A percentile compares a stretch with the other conserved stretches of the same genome.
phyloP scores from a whole-genome alignment of 2,113 vertebrate species.

The Chiloscyllium plagiosum region DNA sequence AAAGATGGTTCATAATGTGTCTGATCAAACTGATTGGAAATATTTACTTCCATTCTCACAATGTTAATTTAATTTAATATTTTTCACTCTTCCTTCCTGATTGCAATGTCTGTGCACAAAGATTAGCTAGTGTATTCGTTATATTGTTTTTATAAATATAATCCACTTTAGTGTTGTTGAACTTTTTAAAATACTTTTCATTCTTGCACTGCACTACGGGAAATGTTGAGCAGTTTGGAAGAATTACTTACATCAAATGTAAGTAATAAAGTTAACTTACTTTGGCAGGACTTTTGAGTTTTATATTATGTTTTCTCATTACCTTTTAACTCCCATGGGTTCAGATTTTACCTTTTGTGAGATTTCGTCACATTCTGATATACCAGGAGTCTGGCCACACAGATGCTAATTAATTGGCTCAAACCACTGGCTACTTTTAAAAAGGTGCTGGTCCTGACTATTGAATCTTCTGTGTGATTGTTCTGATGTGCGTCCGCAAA shows the following conservation, averaged over 20 bases:
- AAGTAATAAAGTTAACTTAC: not conserved
- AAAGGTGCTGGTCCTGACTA: not conserved
- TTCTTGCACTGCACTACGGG: not conserved
- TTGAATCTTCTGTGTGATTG: not conserved
- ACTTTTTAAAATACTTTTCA: not conserved
- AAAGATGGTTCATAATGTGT: no score
- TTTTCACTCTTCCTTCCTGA: no score
- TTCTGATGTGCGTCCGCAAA: not conserved
- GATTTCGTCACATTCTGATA: not conserved
- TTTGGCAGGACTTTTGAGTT: not conserved
- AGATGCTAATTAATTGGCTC: not conserved
- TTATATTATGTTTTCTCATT: not conserved
- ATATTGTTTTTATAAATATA: not conserved
- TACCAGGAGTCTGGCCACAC: not conserved
- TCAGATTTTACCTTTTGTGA: not conserved
- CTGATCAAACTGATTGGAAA: no score
- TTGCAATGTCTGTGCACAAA: not conserved
- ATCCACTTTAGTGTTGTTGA: not conserved
- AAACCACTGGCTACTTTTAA: not conserved
- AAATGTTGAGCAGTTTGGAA: not conserved
- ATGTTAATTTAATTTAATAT: no score
- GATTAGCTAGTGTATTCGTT: not conserved
- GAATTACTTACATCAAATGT: not conserved
- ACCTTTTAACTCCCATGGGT: not conserved
- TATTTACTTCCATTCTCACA: no score